Evolutionary conservation across 2,888 invertebrate genomes (phyloP).

Genomic region (Cyrtodaria siliqua): DNA sequence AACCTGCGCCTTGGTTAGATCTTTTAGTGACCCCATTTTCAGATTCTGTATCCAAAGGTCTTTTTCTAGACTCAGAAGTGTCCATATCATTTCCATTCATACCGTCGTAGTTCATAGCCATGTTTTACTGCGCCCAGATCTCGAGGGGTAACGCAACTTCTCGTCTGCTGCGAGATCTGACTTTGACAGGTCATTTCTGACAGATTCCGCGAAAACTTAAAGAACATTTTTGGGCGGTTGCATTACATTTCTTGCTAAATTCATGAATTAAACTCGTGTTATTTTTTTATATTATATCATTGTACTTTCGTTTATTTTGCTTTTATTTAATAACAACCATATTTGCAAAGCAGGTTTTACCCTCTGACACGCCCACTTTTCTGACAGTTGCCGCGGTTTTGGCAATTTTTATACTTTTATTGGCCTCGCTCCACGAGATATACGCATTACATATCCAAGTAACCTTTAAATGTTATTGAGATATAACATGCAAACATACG

Average conservation of each 20-base stretch:
- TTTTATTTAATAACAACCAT: not conserved
- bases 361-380: constrained; percentile 55
- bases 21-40: constrained; percentile 85
- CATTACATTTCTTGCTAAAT: not conserved
- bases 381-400: constrained; percentile 13
- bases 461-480: constrained; percentile 56
- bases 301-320: not conserved
- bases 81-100: constrained; percentile 84
- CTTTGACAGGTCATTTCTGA: constrained; percentile 50
- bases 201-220: constrained; percentile 11
- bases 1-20: constrained; percentile 85
- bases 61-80: constrained; percentile 85
- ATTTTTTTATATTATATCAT: constrained; percentile 5
- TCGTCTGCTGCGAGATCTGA: constrained; percentile 72
- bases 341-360: not conserved
- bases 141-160: constrained; percentile 81
- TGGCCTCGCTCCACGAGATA: constrained; percentile 36
- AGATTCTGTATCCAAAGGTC: constrained; percentile 85
- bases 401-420: constrained; percentile 10
- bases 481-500: no score
- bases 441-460: constrained; percentile 30
- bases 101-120: constrained; percentile 83
- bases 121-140: constrained; percentile 83
- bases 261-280: constrained; percentile 54
- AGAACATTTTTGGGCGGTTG: not conserved